These are phyloP conservation scores for Parotocinclus haroldoi DNA, from an alignment of 2,797 vertebrate species.

Conservation along the genomic window DNA sequence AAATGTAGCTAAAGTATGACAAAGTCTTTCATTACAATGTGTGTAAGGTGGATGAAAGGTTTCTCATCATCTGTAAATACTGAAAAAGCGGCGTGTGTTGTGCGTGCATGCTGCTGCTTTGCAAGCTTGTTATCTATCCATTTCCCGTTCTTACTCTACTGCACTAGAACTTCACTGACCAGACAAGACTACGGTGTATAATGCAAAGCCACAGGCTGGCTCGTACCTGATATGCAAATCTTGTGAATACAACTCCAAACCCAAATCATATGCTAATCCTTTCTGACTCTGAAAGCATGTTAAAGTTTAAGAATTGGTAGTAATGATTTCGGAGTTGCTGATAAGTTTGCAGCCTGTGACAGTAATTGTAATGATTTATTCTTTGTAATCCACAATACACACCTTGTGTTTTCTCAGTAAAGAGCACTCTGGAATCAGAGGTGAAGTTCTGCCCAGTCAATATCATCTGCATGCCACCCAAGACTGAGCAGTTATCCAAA, in stretches of 20 bases:
- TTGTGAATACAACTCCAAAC: constrained; percentile 50
- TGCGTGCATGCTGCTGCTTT: constrained; percentile 38
- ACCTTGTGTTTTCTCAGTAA: constrained; percentile 93
- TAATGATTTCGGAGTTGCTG: background rate
- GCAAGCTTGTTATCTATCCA: constrained; percentile 37
- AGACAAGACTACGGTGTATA: constrained; percentile 30
- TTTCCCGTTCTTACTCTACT: constrained; percentile 31
- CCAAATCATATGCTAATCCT: constrained; percentile 48
- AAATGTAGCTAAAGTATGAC: background rate
- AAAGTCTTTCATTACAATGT: background rate
- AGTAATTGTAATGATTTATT: background rate
- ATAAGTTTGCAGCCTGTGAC: background rate
- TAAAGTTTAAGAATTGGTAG: background rate
- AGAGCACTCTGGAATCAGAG: constrained; percentile 90
- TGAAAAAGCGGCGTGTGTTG: constrained; percentile 21
- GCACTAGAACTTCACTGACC: constrained; percentile 32
- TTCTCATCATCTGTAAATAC: constrained; percentile 23
- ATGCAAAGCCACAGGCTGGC: constrained; percentile 17
- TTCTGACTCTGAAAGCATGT: constrained; percentile 14
- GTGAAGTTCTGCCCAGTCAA: constrained; percentile 94
- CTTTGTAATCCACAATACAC: constrained; percentile 40
- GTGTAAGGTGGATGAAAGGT: background rate
- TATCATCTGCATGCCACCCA: constrained; percentile 90
- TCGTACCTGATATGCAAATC: constrained; percentile 57
- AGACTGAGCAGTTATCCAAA: constrained; percentile 83